These are phyloP conservation scores for Pandemis cinnamomeana DNA, from an alignment of 2,888 invertebrate genomes.

Conservation along the genomic window DNA sequence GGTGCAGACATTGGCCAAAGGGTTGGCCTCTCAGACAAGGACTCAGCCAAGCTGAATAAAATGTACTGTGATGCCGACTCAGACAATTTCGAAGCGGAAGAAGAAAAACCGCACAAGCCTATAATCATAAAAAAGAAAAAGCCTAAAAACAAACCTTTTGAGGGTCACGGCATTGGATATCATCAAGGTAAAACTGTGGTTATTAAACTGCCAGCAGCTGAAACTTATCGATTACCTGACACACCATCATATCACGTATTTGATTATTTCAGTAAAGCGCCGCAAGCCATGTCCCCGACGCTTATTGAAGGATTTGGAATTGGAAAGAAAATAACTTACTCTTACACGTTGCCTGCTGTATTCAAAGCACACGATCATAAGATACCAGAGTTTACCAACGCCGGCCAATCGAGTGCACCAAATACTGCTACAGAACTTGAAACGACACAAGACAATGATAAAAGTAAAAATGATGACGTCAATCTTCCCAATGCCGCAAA, in stretches of 20 bases:
- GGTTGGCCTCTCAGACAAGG: constrained; percentile 83
- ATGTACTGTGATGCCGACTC: constrained; percentile 83
- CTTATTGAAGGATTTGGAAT: constrained; percentile 61
- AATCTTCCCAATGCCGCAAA: constrained; percentile 17
- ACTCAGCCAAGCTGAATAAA: constrained; percentile 81
- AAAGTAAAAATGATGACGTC: constrained; percentile 9
- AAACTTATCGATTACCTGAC: constrained; percentile 65
- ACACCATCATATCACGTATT: constrained; percentile 67
- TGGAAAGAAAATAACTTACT: constrained; percentile 62
- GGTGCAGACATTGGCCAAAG: constrained; percentile 84
- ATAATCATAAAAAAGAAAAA: constrained; percentile 57
- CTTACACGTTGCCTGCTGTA: constrained; percentile 48
- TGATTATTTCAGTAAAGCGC: constrained; percentile 78
- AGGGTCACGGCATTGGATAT: constrained; percentile 78
- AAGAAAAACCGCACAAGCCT: constrained; percentile 53
- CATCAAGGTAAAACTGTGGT: constrained; percentile 81
- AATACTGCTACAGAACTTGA: constrained; percentile 25
- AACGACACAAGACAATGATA: constrained; percentile 16
- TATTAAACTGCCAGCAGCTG: constrained; percentile 72
- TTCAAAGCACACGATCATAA: constrained; percentile 43
- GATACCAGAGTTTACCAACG: constrained; percentile 17
- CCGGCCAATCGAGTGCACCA: constrained; percentile 1
- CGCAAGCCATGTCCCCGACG: constrained; percentile 68
- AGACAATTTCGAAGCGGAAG: constrained; percentile 54
- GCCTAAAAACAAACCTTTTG: constrained; percentile 72